Base-by-base conservation (phyloP, 1,140 invertebrate species). In the Procambarus virginalis region DNA sequence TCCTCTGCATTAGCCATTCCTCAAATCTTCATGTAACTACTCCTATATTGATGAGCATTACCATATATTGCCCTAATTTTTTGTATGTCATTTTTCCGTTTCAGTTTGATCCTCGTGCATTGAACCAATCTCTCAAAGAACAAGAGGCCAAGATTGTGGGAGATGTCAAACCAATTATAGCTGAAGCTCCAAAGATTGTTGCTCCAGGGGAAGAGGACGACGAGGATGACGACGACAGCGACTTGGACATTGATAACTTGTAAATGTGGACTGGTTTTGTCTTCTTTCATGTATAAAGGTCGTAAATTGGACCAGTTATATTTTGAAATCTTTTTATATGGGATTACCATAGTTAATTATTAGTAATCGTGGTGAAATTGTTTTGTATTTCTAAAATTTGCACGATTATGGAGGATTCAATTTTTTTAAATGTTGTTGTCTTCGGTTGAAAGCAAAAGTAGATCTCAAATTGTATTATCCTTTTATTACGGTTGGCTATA, bases 231-330 rank as follows among this genome's bases (percentile, higher is more conserved):
- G 79, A 90, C 8, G 91, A 95, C 73, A 94, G 89, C 48, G 91
- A 92, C 83, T 64, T 98, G 93, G 97, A 98, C 94, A 98, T 98
- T 93, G 97, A 98, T 95, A 97, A 97, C 93, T 98, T 98, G 94
- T 98, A 97, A 95, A 87, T 55, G 64, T 17, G 64, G 20, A 20
- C 64, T 34, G 34, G 34, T 34, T 34, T 34, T 34, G 34, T 34
- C 1, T 34, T 34, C 34, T 34, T 34, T 34, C 34, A 34, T 34
- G 34, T 34, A 34, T 34, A 34, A 34, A 34, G 34, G 34, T 34
- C 34, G 34, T 34, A 34, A 34, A 34, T 34, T 34, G 1, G 34
- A 34, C 34, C 34, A 34, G 34, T 34, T 34, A 34, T 34, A 34
- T 34, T 34, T 34, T 34, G 34, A 34, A 34, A 34, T 34, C 34